phyloP scores from a whole-genome alignment of 2,888 invertebrate genomes.

The Tipula vernalis region DNA sequence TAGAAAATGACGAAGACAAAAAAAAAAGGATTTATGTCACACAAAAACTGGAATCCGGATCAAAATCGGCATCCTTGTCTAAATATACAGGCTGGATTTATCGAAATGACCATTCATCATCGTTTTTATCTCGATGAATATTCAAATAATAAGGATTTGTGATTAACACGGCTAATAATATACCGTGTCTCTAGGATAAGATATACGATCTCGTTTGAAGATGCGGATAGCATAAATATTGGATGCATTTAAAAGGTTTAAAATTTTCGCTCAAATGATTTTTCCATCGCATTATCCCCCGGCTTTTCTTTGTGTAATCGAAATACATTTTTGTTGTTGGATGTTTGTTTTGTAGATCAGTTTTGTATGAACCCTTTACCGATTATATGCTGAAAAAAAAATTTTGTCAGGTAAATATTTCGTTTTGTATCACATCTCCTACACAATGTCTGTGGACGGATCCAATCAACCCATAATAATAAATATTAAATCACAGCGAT shows the following conservation, averaged over 20 bases:
- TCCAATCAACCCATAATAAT: background rate
- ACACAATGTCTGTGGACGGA: background rate
- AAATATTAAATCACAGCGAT: background rate
- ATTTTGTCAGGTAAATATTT: background rate
- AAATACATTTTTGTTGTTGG: background rate
- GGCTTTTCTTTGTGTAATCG: background rate
- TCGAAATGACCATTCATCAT: background rate
- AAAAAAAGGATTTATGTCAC: background rate
- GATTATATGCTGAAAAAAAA: background rate
- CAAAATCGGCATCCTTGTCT: background rate
- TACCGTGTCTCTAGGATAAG: background rate
- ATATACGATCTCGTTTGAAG: background rate
- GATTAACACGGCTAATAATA: background rate
- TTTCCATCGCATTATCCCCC: conserved; percentile 4
- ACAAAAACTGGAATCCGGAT: background rate
- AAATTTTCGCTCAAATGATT: background rate
- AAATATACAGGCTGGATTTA: background rate
- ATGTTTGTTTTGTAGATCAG: background rate
- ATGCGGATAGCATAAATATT: background rate
- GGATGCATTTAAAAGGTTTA: conserved; percentile 9
- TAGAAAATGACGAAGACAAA: background rate
- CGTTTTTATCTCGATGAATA: background rate
- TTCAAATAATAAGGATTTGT: background rate
- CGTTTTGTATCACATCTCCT: background rate
- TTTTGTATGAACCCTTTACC: background rate